Conservation (phyloP, 2,797 vertebrate species). For the Tamandua tetradactyla region DNA sequence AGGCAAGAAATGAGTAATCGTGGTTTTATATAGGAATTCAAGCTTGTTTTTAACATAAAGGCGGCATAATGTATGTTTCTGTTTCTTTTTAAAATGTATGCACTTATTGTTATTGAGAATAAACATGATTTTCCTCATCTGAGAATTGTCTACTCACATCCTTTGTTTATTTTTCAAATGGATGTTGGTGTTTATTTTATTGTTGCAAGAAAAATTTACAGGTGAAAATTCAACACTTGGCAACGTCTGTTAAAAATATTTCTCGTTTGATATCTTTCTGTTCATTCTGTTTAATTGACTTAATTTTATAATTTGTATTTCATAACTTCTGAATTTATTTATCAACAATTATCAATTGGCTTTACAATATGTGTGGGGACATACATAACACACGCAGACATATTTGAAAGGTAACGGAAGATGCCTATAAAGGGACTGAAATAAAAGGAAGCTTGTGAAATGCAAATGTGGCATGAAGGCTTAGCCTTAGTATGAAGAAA, state of each 20-base stretch:
- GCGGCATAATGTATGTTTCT: not conserved
- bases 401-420: not conserved
- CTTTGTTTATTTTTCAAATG: not conserved
- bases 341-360: not conserved
- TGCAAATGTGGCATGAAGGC: not conserved
- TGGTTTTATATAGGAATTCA: not conserved
- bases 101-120: not conserved
- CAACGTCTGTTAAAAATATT: not conserved
- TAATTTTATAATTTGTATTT: not conserved
- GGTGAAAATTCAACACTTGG: not conserved
- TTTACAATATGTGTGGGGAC: not conserved
- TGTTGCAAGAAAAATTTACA: not conserved
- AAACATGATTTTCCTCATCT: not conserved
- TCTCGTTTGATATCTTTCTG: not conserved
- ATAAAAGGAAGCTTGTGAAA: not conserved
- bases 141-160: not conserved
- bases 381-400: not conserved
- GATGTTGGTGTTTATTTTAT: not conserved
- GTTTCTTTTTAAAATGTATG: not conserved
- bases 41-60: not conserved
- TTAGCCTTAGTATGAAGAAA: not conserved
- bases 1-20: not conserved
- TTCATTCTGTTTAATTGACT: not conserved
- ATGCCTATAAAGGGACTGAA: not conserved
- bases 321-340: not conserved